phyloP scores from a whole-genome alignment of 2,888 invertebrate genomes.

The Lepidocyrtoides sp. region DNA sequence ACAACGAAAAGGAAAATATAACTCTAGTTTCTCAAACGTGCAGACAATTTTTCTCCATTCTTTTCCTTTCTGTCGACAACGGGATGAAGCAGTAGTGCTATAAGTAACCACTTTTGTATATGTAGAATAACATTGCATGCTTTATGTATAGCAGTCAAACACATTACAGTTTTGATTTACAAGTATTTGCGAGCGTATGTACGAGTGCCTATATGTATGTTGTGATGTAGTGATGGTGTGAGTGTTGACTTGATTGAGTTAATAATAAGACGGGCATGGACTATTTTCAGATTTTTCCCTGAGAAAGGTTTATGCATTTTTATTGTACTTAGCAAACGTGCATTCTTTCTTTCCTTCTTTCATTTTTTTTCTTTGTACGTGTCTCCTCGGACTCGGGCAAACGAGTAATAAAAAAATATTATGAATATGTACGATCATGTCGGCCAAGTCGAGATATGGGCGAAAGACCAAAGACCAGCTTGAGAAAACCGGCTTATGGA shows the following conservation, averaged over 20 bases:
- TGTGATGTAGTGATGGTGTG: not conserved
- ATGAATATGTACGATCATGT: conserved; percentile 48
- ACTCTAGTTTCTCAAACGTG: conserved; percentile 32
- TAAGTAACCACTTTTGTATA: no score
- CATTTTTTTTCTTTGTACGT: not conserved
- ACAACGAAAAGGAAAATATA: conserved; percentile 4
- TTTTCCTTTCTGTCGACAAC: not conserved
- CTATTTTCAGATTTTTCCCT: conserved; percentile 52
- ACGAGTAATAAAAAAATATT: conserved; percentile 49
- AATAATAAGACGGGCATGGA: conserved; percentile 46
- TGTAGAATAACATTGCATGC: not conserved
- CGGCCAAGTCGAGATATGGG: conserved; percentile 24
- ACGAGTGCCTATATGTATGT: not conserved
- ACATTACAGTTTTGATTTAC: no score
- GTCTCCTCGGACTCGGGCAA: conserved; percentile 33
- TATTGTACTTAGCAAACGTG: not conserved
- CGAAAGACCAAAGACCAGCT: conserved; percentile 19
- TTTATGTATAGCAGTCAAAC: not conserved
- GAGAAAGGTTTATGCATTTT: conserved; percentile 16
- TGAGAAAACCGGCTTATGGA: conserved; percentile 45
- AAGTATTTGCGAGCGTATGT: no score
- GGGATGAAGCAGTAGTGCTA: conserved; percentile 32
- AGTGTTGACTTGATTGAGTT: conserved; percentile 34
- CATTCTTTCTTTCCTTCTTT: not conserved
- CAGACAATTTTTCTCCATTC: conserved; percentile 19